Evolutionary conservation across 2,797 vertebrate species (phyloP), one percentile per base, ranked within the genome.

Genomic region (Propithecus deckenii): DNA sequence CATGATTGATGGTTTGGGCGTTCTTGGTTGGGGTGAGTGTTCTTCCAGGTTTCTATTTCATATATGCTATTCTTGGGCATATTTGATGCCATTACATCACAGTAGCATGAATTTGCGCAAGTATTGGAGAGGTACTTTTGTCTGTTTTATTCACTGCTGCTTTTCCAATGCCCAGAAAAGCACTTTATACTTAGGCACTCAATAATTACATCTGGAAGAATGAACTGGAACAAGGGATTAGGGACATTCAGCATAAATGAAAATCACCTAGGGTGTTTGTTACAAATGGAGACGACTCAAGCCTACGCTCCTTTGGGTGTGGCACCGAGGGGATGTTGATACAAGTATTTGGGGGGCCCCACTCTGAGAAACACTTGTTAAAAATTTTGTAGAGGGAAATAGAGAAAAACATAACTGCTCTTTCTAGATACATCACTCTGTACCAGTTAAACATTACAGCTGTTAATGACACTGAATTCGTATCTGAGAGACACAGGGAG

Each of bases 1-100:
- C 87, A 99, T 99, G 99, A 99, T 99, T 1, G 99, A 99, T 15
- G 99, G 99, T 43, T 99, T 99, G 95, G 99, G 99, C 2, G 99
- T 99, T 43, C 99, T 99, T 23, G 99, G 99, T 93, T 99, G 99
- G 99, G 99, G 99, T 99, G 98, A 98, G 99, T 98, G 32, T 86
- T 79, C n/a, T 89, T 88, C 72, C 7, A 43, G 2, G 2, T 94
- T 50, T 20, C 7, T 67, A 0, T 89, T 84, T 38, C 17, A 2
- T 12, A 0, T 28, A 2, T 23, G 25, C 22, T 83, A 15, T 61
- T 32, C 28, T 65, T 0, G 14, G 57, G 61, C 14, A 2, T 32
- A 10, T 30, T 38, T 43, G 55, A n/a, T 86, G 4, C 46, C 1
- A 0, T 63, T 65, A 38, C 2, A 14, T 63, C 69, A 61, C 32